Conservation (phyloP, 2,888 invertebrate species). For the Tinea pellionella region DNA sequence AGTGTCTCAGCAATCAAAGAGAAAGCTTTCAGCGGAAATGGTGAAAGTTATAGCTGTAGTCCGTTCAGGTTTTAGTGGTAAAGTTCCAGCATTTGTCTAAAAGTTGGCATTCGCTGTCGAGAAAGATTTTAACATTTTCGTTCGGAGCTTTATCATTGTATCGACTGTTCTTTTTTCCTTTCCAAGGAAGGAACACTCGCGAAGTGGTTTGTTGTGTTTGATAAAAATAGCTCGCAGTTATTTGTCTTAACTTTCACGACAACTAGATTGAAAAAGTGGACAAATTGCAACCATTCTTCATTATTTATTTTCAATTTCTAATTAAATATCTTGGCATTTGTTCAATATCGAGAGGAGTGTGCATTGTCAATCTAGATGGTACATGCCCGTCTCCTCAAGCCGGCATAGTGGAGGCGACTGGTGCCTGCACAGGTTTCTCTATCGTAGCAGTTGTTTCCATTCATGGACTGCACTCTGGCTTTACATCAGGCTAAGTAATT, state of each 20-base stretch:
- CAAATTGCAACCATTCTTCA: too few species aligned
- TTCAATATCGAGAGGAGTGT: too few species aligned
- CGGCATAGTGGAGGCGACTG: too few species aligned
- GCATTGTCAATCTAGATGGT: too few species aligned
- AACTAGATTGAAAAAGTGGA: background rate
- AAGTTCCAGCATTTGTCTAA: slow-evolving; percentile 1
- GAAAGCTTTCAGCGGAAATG: slow-evolving; percentile 34
- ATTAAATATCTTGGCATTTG: too few species aligned
- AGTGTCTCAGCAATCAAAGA: slow-evolving; percentile 42
- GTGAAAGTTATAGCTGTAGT: slow-evolving; percentile 12
- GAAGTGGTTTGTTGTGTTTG: background rate
- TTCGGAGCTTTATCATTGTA: background rate
- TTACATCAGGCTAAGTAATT: too few species aligned
- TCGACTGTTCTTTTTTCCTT: background rate
- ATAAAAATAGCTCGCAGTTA: background rate
- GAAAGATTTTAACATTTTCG: slow-evolving; percentile 6
- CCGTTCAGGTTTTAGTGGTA: slow-evolving; percentile 7
- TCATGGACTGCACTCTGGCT: too few species aligned
- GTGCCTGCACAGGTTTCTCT: too few species aligned
- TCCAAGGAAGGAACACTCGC: background rate
- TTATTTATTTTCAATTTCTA: too few species aligned
- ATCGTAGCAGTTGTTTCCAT: too few species aligned
- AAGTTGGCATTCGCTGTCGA: background rate
- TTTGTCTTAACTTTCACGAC: background rate
- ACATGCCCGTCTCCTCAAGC: too few species aligned